Base-by-base conservation (phyloP, 2,113 vertebrate species). In the Chrysemys picta region DNA sequence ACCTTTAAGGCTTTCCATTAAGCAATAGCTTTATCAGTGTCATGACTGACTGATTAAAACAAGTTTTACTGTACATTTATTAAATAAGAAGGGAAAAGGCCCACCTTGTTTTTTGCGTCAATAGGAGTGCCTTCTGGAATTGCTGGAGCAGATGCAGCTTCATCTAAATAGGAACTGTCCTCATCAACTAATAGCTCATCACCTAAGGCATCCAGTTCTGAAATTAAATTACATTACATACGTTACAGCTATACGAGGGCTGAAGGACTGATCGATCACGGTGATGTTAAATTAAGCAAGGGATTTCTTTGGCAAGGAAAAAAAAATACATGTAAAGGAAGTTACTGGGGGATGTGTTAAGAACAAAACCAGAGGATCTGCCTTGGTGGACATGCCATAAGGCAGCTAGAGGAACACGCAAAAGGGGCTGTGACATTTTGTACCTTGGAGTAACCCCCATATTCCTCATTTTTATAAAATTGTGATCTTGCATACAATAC, bases 91-190 rank as follows among this genome's bases (percentile, higher is more conserved):
- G 92, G 9, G 49, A 88, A 95, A 87, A 24, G 22, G 82, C 95
- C 96, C 76, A 99, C 99, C 99, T 99, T 99, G 97, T 99, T 99
- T 89, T 98, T 99, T 6, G 97, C 98, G 57, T 99, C 99, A 0
- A 98, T 98, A 8, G 99, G 99, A 57, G 99, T 88, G 42, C 99
- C 99, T 85, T 99, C 99, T 90, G 99, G 99, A 97, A 99, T 99
- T 92, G 99, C 98, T 78, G 99, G 99, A 86, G 98, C 99, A 1
- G 99, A 97, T 9, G 99, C 98, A 0, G 99, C 99, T 90, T 99
- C 99, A 50, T 99, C 99, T 87, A 99, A 98, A 97, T 99, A 99
- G 53, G 99, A 99, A 91, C 98, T 99, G 97, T 99, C 99, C 29
- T 99, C 99, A 91, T 99, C 99, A 79, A 99, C 93, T 88, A 99